Percentiles rank a stretch among this genome's conserved stretches.
These are phyloP conservation scores for Liopterus haemorrhoidalis DNA, from an alignment of 2,888 invertebrate species.

Conservation along the genomic window DNA sequence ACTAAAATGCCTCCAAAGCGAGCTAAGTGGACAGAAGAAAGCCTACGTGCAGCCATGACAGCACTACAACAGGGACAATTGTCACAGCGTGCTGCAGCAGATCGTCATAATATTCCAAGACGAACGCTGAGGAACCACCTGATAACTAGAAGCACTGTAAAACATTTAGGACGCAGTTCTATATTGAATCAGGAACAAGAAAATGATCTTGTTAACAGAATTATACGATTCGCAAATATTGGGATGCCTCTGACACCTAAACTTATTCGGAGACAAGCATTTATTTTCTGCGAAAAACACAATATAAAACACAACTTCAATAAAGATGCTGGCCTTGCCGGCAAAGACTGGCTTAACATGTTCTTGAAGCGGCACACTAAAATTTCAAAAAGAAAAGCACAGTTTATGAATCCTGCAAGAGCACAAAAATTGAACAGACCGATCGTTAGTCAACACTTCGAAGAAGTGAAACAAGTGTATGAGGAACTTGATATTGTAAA, in stretches of 20 bases:
- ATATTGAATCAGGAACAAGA: conserved; percentile 31
- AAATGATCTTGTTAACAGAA: conserved; percentile 28
- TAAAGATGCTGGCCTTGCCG: conserved; percentile 16
- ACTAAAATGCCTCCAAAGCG: no score
- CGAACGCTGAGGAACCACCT: conserved; percentile 8
- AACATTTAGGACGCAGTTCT: conserved; percentile 20
- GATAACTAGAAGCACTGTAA: neutral
- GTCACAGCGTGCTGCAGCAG: neutral
- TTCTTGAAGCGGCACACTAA: conserved; percentile 27
- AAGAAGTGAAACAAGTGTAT: conserved; percentile 27
- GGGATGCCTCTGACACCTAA: conserved; percentile 21
- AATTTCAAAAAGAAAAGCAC: conserved; percentile 31
- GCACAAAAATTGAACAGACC: conserved; percentile 31
- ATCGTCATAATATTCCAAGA: conserved; percentile 1
- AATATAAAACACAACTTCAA: conserved; percentile 32
- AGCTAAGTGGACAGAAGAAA: no score
- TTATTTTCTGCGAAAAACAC: conserved; percentile 31
- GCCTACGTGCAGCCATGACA: no score
- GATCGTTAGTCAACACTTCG: conserved; percentile 33
- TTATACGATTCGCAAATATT: conserved; percentile 26
- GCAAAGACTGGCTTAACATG: conserved; percentile 25
- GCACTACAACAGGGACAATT: no score
- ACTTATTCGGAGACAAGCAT: conserved; percentile 26
- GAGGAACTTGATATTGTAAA: conserved; percentile 24
- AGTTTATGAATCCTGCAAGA: conserved; percentile 33